These are phyloP conservation scores for Calyptommatus sinebrachiatus DNA, from an alignment of 2,113 vertebrate species.

Conservation along the genomic window DNA sequence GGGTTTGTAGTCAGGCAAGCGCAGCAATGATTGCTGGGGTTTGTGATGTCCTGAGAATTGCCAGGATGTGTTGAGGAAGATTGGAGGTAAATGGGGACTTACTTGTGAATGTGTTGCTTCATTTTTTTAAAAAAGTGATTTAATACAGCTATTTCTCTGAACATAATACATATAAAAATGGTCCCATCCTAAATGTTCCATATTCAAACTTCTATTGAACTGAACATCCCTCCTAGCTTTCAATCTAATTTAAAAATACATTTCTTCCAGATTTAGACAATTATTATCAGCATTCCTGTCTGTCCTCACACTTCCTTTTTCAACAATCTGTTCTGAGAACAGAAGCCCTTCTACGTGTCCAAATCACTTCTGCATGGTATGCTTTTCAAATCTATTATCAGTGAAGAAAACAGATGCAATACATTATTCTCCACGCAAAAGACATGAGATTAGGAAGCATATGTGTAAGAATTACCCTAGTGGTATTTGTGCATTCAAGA, in stretches of 20 bases:
- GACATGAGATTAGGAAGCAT: neutral
- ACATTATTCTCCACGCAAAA: neutral
- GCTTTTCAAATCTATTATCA: neutral
- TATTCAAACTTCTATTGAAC: neutral
- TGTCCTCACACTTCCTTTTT: neutral
- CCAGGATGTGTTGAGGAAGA: too few species aligned
- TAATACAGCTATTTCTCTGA: too few species aligned
- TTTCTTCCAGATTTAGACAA: neutral
- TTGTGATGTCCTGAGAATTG: too few species aligned
- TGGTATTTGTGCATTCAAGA: too few species aligned
- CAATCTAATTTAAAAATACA: neutral
- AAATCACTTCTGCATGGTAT: neutral
- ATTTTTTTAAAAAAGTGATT: too few species aligned
- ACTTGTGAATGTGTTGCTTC: too few species aligned
- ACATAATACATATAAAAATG: neutral
- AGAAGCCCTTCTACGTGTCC: neutral
- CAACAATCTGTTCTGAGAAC: neutral
- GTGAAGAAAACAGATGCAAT: neutral
- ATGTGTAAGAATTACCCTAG: too few species aligned
- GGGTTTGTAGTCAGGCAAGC: too few species aligned
- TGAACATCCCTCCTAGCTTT: too few species aligned
- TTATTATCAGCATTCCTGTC: neutral
- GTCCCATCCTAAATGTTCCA: neutral
- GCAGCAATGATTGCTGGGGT: too few species aligned
- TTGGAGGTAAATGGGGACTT: too few species aligned